Conservation (phyloP, 2,113 vertebrate species). For the Hippocampus abdominalis region DNA sequence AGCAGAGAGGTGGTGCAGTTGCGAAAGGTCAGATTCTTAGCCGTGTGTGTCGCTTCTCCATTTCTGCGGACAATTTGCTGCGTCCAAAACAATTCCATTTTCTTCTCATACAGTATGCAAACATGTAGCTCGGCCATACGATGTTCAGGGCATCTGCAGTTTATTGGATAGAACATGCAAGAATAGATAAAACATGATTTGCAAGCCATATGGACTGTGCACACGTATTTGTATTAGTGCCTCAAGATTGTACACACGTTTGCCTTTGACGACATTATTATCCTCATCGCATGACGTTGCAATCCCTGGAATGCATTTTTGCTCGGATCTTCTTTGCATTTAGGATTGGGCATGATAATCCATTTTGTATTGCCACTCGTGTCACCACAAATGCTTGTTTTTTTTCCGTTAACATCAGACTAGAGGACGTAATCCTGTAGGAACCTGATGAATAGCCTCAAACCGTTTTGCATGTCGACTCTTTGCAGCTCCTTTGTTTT, state of each 20-base stretch:
- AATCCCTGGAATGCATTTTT: conserved; percentile 52
- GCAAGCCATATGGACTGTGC: conserved; percentile 2
- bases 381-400: conserved; percentile 33
- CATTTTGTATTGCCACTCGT: conserved; percentile 48
- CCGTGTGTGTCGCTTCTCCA: conserved; percentile 28
- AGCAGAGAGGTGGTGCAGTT: conserved; percentile 84
- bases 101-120: conserved; percentile 46
- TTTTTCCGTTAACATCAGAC: conserved; percentile 24
- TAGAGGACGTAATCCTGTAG: conserved; percentile 7
- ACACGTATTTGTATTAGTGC: not conserved
- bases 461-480: conserved; percentile 29
- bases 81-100: conserved; percentile 36
- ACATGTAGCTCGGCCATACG: conserved; percentile 28
- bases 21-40: conserved; percentile 88
- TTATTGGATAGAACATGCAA: conserved; percentile 9
- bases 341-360: conserved; percentile 37
- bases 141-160: conserved; percentile 24
- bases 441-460: not conserved
- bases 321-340: conserved; percentile 45
- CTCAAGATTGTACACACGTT: conserved; percentile 11
- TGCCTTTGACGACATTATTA: conserved; percentile 7
- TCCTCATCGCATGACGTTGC: conserved; percentile 52
- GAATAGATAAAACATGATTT: conserved; percentile 6
- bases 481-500: not conserved
- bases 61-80: conserved; percentile 33